Percentiles rank a stretch among this genome's conserved stretches.
Evolutionary conservation across 2,113 vertebrate species (phyloP).

Genomic region (Fregetta grallaria): DNA sequence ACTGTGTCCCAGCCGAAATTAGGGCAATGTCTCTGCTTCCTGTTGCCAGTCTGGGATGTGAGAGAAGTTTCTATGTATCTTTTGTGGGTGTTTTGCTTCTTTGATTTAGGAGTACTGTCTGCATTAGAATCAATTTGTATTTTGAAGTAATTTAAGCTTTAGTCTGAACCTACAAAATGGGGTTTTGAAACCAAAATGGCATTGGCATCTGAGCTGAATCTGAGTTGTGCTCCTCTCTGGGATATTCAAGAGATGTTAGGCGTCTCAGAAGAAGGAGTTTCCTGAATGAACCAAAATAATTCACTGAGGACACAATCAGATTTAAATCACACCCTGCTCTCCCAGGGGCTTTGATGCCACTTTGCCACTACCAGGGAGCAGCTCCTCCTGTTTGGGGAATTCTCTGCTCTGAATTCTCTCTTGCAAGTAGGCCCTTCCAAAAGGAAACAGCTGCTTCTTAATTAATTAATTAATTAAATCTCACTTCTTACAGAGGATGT

Average conservation of each 20-base stretch:
- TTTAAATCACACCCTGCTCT: background rate
- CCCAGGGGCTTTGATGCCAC: background rate
- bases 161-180: background rate
- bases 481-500: background rate
- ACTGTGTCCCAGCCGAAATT: no score
- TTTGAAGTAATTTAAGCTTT: conserved; percentile 2
- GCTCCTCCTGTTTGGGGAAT: background rate
- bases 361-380: fast-evolving
- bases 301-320: background rate
- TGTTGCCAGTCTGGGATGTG: background rate
- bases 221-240: background rate
- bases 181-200: background rate
- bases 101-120: background rate
- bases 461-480: background rate
- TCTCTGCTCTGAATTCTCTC: background rate
- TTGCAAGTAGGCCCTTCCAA: background rate
- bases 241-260: background rate
- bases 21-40: background rate
- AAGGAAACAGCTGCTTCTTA: background rate
- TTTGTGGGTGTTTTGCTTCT: background rate
- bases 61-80: background rate
- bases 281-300: background rate
- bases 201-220: background rate
- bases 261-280: background rate
- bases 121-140: background rate